Base-by-base conservation (phyloP, 2,797 vertebrate genomes). In the Platalea minor region DNA sequence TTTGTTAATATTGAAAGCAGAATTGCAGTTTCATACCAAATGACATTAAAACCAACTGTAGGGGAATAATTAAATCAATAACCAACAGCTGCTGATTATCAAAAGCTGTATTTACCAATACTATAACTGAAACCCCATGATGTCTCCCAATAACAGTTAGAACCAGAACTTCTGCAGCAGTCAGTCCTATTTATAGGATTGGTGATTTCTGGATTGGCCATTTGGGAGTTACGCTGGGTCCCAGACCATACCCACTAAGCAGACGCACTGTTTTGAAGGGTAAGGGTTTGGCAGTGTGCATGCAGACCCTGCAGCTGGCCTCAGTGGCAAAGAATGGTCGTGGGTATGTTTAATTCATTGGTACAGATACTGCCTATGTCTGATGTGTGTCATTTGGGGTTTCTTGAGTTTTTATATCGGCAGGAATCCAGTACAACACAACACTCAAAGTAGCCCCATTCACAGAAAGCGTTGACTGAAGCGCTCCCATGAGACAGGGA, bases 241-340 rank as follows among this genome's bases (percentile, higher is more conserved):
- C 26, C 29, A 67, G 46, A 70, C 31, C 43, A 37, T 16, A 26
- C 6, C 16, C 37, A 60, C 15, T 7, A 33, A 73, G 45, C 23
- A 61, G n/a, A 51, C 24, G 7, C 4, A 6, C 19, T 31, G 29
- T 17, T 54, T 12, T 3, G 43, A 48, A 83, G 60, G n/a, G 8
- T 17, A 43, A 46, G 43, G 56, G 17, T 65, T 69, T 39, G 45
- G 37, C 0, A 75, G 17, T 5, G 21, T 18, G 7, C 11, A 37
- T 20, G 53, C n/a, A 85, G 60, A 43, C 10, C 61, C 41, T 61
- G 50, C 50, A 72, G 48, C 31, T 61, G 61, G 31, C 57, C 51
- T 63, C 1, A 0, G 16, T 2, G n/a, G 26, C n/a, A 59, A 82
- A 53, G 28, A 78, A n/a, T 1, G 9, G 35, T 19, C 50, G 17